Evolutionary conservation across 2,888 invertebrate genomes (phyloP), one percentile per base, ranked within the genome.

Genomic region (Rotaria sp.): DNA sequence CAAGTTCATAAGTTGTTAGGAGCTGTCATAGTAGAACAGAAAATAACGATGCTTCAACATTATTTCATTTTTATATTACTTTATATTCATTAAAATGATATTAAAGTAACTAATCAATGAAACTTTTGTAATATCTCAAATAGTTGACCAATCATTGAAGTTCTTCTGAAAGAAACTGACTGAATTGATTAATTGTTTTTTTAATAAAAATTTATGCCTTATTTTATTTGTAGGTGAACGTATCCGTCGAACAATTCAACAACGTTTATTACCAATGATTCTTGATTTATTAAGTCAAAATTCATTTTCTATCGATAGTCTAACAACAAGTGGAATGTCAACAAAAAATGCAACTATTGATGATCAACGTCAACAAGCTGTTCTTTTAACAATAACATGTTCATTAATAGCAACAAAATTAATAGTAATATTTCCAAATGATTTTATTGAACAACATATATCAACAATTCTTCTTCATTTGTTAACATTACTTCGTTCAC

Each of bases 291-390:
- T 75, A 75, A 75, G 75, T 75, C 75, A 75, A 75, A 75, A 75
- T 75, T 75, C 75, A 26, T 75, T 75, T 41, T 75, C 75, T 21
- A 75, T 75, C 10, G 75, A 75, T 75, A n/a, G 75, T 75, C 13
- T 75, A 41, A 41, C 45, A 38, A 41, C 45, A 5, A 75, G 2
- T 41, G 45, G 45, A 13, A 75, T 26, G 8, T 10, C 38, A 75
- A 75, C 75, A 2, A 45, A 75, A 24, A 75, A 38, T 38, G 24
- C 75, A 24, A 75, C 75, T 41, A 41, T 75, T 45, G 75, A 75
- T 75, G 75, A 75, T 41, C 75, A 75, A 38, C 75, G 75, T 75
- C 75, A 75, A 75, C 75, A 75, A 75, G 75, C 75, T 75, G 75
- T 75, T 41, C 45, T 75, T 13, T 10, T 75, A 24, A 75, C 75